Conservation (phyloP, 2,113 vertebrate species). For the Natator depressus region DNA sequence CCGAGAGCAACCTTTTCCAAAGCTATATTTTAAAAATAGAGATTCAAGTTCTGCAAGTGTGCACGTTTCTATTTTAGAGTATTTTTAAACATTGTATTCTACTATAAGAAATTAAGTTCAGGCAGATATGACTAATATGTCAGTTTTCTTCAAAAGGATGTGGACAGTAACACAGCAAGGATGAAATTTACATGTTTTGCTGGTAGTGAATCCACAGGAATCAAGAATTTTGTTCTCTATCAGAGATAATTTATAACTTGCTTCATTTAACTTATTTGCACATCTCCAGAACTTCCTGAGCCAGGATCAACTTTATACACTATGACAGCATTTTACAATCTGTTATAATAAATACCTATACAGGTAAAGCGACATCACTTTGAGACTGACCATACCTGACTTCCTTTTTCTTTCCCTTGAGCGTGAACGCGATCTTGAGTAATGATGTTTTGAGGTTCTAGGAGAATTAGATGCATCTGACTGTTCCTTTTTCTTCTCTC, state of each 20-base stretch:
- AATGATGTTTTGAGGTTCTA: constrained; percentile 91
- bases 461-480: constrained; percentile 90
- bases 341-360: not conserved
- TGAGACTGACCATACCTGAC: constrained; percentile 75
- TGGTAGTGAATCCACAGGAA: not conserved
- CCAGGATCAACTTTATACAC: not conserved
- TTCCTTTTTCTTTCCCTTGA: constrained; percentile 90
- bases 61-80: not conserved
- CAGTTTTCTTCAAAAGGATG: not conserved
- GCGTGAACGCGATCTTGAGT: constrained; percentile 92
- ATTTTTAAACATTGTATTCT: not conserved
- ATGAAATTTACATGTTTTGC: not conserved
- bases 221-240: not conserved
- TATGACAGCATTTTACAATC: not conserved
- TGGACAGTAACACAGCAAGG: not conserved
- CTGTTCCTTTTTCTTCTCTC: constrained; percentile 87
- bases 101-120: not conserved
- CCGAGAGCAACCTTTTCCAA: not conserved
- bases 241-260: not conserved
- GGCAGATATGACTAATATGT: not conserved
- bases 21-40: not conserved
- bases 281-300: not conserved
- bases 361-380: not conserved
- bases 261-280: not conserved
- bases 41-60: not conserved